A percentile compares a stretch with the other conserved stretches of the same genome.
These are phyloP conservation scores for Galerucella nymphaeae DNA, from an alignment of 2,888 invertebrate genomes.

Conservation along the genomic window DNA sequence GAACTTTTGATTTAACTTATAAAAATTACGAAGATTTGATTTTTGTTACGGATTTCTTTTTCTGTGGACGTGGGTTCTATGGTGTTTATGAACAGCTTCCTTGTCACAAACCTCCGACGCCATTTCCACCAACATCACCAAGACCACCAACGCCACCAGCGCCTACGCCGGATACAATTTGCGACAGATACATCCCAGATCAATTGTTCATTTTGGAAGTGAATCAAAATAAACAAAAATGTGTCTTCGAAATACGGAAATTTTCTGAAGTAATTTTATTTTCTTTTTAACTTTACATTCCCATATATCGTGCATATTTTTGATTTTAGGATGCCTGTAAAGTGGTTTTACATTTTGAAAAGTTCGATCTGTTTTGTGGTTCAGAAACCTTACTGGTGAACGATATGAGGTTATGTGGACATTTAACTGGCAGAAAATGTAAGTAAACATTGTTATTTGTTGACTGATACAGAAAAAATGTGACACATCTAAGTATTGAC, in stretches of 20 bases:
- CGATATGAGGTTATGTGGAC: constrained; percentile 58
- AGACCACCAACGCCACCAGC: constrained; percentile 11
- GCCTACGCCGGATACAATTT: constrained; percentile 37
- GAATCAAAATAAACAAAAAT: constrained; percentile 25
- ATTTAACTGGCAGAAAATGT: constrained; percentile 56
- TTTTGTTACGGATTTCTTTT: constrained; percentile 61
- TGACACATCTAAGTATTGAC: too few relatives aligned
- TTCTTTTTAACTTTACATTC: not conserved
- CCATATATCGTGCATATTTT: too few relatives aligned
- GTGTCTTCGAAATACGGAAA: constrained; percentile 44
- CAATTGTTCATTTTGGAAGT: constrained; percentile 55
- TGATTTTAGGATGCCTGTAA: constrained; percentile 58
- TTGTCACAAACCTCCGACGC: constrained; percentile 51
- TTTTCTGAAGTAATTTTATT: constrained; percentile 44
- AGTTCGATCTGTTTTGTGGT: constrained; percentile 58
- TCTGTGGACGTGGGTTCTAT: constrained; percentile 64
- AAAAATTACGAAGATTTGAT: constrained; percentile 58
- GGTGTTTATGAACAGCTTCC: constrained; percentile 63
- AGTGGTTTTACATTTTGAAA: constrained; percentile 56
- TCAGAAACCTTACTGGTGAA: constrained; percentile 57
- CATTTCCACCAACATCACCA: constrained; percentile 43
- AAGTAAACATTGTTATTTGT: constrained; percentile 41
- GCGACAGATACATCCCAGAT: constrained; percentile 52
- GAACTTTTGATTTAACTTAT: constrained; percentile 47
- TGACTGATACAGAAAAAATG: too few relatives aligned